Evolutionary conservation across 2,888 invertebrate genomes (phyloP).

Genomic region (Xylota segnis): DNA sequence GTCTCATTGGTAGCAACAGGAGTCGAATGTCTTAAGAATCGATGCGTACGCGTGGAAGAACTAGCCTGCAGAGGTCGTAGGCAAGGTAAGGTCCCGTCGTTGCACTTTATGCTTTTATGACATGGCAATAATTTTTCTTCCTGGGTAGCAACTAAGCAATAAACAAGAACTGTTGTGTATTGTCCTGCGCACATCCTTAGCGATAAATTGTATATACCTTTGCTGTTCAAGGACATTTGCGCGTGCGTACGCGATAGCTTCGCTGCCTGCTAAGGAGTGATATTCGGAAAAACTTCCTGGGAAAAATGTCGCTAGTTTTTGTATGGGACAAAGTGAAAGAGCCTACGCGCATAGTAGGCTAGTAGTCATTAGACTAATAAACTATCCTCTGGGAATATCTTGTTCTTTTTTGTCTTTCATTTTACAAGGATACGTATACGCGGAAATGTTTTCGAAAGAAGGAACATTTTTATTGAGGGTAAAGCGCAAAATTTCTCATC

Average conservation of each 20-base stretch:
- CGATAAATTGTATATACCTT: conserved; percentile 77
- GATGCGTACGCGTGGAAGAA: conserved; percentile 79
- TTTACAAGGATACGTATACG: conserved; percentile 44
- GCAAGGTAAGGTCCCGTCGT: conserved; percentile 79
- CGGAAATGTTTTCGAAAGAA: conserved; percentile 58
- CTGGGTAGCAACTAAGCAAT: conserved; percentile 82
- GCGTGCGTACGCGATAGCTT: conserved; percentile 78
- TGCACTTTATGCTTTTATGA: conserved; percentile 83
- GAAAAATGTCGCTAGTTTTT: conserved; percentile 73
- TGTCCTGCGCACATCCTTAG: conserved; percentile 70
- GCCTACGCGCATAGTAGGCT: conserved; percentile 76
- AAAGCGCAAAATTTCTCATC: conserved; percentile 65
- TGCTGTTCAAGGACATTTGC: conserved; percentile 80
- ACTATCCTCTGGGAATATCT: conserved; percentile 68
- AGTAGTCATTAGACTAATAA: conserved; percentile 78
- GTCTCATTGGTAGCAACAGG: conserved; percentile 78
- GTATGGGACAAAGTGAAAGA: conserved; percentile 63
- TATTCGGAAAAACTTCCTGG: conserved; percentile 18
- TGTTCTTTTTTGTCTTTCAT: conserved; percentile 42
- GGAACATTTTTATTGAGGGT: conserved; percentile 69
- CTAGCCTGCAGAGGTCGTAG: conserved; percentile 22
- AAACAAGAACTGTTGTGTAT: conserved; percentile 69
- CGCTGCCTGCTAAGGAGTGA: conserved; percentile 58
- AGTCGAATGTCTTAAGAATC: conserved; percentile 69
- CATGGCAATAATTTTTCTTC: conserved; percentile 83